Evolutionary conservation across 2,113 vertebrate genomes (phyloP), one percentile per base, ranked within the genome.

Genomic region (Stegastes partitus): DNA sequence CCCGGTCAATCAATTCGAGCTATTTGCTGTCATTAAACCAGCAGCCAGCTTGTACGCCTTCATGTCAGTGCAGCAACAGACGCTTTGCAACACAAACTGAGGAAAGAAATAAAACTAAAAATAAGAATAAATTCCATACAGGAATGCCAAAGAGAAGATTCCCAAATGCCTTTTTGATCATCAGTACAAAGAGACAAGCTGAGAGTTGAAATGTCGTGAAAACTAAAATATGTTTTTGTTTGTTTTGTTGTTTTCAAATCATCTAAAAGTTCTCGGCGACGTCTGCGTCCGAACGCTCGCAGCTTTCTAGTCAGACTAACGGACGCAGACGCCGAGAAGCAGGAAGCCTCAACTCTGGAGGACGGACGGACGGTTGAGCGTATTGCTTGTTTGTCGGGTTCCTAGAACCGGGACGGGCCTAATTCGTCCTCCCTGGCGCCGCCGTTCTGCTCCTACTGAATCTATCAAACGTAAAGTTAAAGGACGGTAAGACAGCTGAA

Each of bases 31-130:
- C 88, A 90, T 91, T 90, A 90, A 92, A 91, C 85, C 84, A 90
- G 87, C 91, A 87, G 65, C 86, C 67, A 87, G 88, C 92, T 87
- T 91, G 87, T 81, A 77, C 56, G 92, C 92, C 87, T 91, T 94
- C 92, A 93, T 93, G 76, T 93, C 91, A 94, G 92, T 88, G 90
- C 92, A 89, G 84, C 86, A 68, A 77, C 91, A 90, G 92, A 92
- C 81, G 84, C 82, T 85, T 68, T 70, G 71, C 69, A 54, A 76
- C 61, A 75, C 34, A 72, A 67, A 86, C 23, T 23, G 37, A 59
- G 16, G 15, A 76, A 51, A 68, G 44, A 73, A 4, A 11, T 5
- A 65, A 68, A 19, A 31, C 12, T 53, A 50, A 85, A 25, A 42
- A 56, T 19, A 42, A 66, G 16, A 68, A 53, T 59, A 22, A 75